Base-by-base conservation (phyloP, 2,113 vertebrate species). In the Climacteris rufus region DNA sequence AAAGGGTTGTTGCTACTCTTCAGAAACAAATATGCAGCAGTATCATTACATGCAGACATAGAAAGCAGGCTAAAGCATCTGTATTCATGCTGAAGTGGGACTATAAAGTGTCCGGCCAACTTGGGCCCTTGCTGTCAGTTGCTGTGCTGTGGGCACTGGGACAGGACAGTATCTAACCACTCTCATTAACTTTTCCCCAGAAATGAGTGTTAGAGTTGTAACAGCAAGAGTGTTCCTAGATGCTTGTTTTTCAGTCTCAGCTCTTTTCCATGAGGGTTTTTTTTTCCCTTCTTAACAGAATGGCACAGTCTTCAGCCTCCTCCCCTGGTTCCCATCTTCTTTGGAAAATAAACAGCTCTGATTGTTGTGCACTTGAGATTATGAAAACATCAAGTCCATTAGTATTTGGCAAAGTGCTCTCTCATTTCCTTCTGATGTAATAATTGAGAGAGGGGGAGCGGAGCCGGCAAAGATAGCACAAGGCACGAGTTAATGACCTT, bases 301-400 rank as follows among this genome's bases (percentile, higher is more conserved):
- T 50, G 59, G 72, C 68, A 83, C 54, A 71, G 77, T 82, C 69
- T 88, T 96, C 82, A 91, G 74, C 76, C 93, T 90, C 89, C 93
- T 96, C 89, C 93, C 92, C 80, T 70, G 74, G 85, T 91, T 83
- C 90, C 89, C 92, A 82, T 92, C 87, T 83, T 89, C 94, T 95
- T 75, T 89, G 87, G 95, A 97, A 97, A 96, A 96, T 96, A 97
- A 97, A 96, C 94, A 96, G 91, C 94, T 84, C 90, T 84, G 71
- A 89, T 89, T 95, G 96, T 95, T 91, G 91, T 93, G 89, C 94
- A 90, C 94, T 97, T 94, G 95, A 95, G 95, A 94, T 87, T 96
- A 96, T 79, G 91, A 93, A 97, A 92, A 96, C 95, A 93, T 93
- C 92, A 92, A 86, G 93, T 94, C 96, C 96, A 95, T 96, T 95